phyloP scores from a whole-genome alignment of 2,888 invertebrate genomes.

The Caenorhabditis sp. region DNA sequence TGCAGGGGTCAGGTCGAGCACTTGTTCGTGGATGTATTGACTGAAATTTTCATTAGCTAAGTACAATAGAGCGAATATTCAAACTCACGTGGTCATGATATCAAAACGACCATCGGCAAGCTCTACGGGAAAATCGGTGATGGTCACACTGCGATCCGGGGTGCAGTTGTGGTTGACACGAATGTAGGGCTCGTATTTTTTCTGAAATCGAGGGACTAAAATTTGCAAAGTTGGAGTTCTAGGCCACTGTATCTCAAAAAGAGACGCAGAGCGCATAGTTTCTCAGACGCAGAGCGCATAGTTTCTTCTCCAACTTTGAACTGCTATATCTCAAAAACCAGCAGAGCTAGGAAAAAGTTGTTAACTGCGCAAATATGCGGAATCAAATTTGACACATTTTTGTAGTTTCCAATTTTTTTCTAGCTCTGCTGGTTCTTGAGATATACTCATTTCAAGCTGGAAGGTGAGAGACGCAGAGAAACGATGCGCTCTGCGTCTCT shows the following conservation, averaged over 20 bases:
- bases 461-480: no score
- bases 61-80: background rate
- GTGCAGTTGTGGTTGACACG: slow-evolving; percentile 9
- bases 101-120: background rate
- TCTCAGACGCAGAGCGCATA: no score
- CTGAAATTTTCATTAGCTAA: background rate
- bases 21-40: background rate
- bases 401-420: background rate
- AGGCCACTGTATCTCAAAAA: no score
- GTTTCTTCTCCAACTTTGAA: no score
- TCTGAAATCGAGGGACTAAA: background rate
- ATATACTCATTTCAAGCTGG: no score
- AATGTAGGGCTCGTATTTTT: background rate
- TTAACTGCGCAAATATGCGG: background rate
- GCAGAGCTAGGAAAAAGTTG: background rate
- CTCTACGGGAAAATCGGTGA: background rate
- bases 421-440: background rate
- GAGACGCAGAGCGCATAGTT: no score
- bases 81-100: background rate
- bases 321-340: background rate
- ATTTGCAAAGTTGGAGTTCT: no score
- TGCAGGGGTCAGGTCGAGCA: background rate
- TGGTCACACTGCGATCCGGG: background rate
- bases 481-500: no score
- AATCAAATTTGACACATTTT: background rate